A percentile compares a stretch with the other conserved stretches of the same genome.
Evolutionary conservation across 2,888 invertebrate species (phyloP).

Genomic region (Melanostoma mellinum): DNA sequence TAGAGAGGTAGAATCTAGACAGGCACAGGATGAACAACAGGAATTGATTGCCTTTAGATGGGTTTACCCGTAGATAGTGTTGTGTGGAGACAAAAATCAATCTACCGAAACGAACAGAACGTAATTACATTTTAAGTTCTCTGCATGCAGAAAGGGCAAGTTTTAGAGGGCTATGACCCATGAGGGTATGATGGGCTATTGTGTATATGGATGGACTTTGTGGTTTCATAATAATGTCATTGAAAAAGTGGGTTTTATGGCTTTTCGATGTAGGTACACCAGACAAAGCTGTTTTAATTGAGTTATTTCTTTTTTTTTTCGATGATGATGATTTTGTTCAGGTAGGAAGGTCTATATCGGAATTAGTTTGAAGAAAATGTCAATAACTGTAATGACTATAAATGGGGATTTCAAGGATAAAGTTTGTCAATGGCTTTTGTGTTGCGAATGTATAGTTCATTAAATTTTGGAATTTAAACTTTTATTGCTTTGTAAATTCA

Average conservation of each 20-base stretch:
- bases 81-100: slow-evolving; percentile 38
- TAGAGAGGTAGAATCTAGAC: slow-evolving; percentile 7
- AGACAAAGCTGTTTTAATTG: slow-evolving; percentile 8
- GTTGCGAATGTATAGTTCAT: no score
- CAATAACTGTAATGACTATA: slow-evolving; percentile 1
- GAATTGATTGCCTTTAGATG: slow-evolving; percentile 53
- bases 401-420: no score
- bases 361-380: slow-evolving; percentile 22
- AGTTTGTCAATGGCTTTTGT: no score
- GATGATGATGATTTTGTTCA: background rate
- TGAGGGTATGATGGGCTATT: slow-evolving; percentile 18
- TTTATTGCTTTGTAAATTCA: no score
- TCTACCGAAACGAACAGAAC: slow-evolving; percentile 53
- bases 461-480: no score
- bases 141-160: slow-evolving; percentile 33
- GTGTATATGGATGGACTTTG: slow-evolving; percentile 3
- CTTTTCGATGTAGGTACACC: slow-evolving; percentile 9
- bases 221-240: slow-evolving; percentile 49
- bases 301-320: slow-evolving; percentile 1
- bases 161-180: background rate
- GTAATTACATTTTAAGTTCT: slow-evolving; percentile 70
- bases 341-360: background rate
- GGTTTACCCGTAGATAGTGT: background rate
- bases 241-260: background rate
- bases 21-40: slow-evolving; percentile 24